Evolutionary conservation across 1,140 invertebrate genomes (phyloP), one percentile per base, ranked within the genome.

Genomic region (Zaprionus ghesquierei): DNA sequence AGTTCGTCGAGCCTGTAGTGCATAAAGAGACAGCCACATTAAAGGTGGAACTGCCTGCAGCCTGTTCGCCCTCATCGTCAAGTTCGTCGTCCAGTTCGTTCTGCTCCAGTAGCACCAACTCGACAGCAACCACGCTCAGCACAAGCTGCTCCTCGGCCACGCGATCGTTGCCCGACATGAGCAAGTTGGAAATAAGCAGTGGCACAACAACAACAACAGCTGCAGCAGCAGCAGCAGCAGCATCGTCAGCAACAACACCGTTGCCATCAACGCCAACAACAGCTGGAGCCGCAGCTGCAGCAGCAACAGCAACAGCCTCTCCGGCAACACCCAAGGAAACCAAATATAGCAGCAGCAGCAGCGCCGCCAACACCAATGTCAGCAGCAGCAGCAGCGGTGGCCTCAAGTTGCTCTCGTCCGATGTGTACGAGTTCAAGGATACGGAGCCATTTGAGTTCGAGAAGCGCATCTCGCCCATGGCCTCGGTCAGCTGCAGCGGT

Each of bases 401-500:
- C 49, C 25, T 46, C 22, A 89, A 90, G 51, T 38, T 80, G 5
- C 71, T 77, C 2, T 85, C 90, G 23, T 89, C 90, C 77, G 96
- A 87, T 54, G 74, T 87, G 13, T 97, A 97, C 78, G 96, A 97
- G 91, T 97, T 97, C 81, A 97, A 97, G 92, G 96, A 97, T 92
- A 96, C 96, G 0, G 96, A 97, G 92, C 96, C 96, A 0, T 97
- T 97, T 81, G 96, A 97, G 90, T 95, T 97, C 76, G 95, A 96
- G 91, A 94, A 95, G 9, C 93, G 90, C 15, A 92, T 92, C 44
- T 80, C 90, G 5, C 81, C 89, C n/a, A 89, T 91, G 85, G 72
- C 80, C 2, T 35, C 77, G 20, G 44, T 74, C 18, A 20, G 54
- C 18, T 31, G 46, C 38, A n/a, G 13, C 35, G 20, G 33, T 13